Percentiles rank a stretch among this genome's conserved stretches.
phyloP scores from a whole-genome alignment of 1,140 invertebrate species.

The Papilio xuthus region DNA sequence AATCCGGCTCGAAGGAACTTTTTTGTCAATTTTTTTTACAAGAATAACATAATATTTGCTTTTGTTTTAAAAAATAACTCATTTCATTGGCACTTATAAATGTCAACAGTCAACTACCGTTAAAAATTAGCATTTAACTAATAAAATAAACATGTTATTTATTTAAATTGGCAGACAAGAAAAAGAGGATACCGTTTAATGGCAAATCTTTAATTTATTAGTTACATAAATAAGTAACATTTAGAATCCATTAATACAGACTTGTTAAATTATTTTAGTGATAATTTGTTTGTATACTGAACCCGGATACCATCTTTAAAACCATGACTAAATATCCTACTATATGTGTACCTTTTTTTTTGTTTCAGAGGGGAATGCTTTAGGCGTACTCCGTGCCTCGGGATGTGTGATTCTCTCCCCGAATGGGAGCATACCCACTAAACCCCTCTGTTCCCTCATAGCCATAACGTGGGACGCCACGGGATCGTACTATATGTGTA shows the following conservation, averaged over 20 bases:
- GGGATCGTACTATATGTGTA: no score
- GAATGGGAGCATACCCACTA: no score
- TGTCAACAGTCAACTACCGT: slow-evolving; percentile 83
- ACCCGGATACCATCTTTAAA: no score
- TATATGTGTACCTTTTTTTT: no score
- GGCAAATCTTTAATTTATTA: slow-evolving; percentile 6
- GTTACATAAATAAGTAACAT: not conserved
- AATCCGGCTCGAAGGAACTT: slow-evolving; percentile 66
- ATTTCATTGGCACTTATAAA: slow-evolving; percentile 41
- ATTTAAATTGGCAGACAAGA: not conserved
- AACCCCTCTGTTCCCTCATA: no score
- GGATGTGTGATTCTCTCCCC: no score
- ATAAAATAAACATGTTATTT: not conserved
- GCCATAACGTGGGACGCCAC: no score
- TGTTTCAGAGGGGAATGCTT: no score
- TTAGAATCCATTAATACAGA: slow-evolving; percentile 6
- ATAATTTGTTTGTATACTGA: not conserved
- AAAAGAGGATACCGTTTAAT: slow-evolving; percentile 19
- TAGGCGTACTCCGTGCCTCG: no score
- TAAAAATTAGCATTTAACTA: slow-evolving; percentile 21
- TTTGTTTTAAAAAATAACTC: not conserved
- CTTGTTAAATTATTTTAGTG: slow-evolving; percentile 5
- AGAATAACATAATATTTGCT: no score
- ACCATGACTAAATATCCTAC: no score
- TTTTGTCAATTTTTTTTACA: not conserved